Conservation (phyloP, 2,888 invertebrate species). For the Taphrorychus bicolor region DNA sequence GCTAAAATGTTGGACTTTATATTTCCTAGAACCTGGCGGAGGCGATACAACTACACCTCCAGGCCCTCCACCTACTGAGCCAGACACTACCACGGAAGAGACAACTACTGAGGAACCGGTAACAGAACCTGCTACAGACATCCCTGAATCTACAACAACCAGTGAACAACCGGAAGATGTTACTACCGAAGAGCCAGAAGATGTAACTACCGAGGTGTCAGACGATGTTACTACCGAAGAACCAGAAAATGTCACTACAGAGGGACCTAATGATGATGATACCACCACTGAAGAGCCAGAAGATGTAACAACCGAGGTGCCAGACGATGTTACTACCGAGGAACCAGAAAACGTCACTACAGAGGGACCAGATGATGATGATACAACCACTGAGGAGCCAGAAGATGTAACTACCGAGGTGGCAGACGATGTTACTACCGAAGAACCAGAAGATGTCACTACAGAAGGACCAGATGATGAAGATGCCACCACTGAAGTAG, state of each 20-base stretch:
- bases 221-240: constrained; percentile 2
- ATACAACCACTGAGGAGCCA: too few species aligned
- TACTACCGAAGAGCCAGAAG: too few species aligned
- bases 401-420: not conserved
- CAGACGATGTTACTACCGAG: not conserved
- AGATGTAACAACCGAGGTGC: too few species aligned
- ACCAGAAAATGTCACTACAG: not conserved
- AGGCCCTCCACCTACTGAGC: not conserved
- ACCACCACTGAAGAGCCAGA: not conserved
- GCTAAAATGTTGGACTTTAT: too few species aligned
- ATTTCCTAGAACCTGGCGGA: not conserved
- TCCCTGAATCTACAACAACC: not conserved
- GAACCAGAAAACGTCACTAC: not conserved
- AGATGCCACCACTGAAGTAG: not conserved
- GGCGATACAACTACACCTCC: constrained; percentile 9
- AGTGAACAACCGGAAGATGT: not conserved
- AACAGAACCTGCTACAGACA: not conserved
- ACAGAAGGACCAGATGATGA: not conserved
- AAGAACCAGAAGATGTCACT: not conserved
- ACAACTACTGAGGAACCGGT: not conserved
- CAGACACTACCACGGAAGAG: not conserved
- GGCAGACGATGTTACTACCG: constrained; percentile 1
- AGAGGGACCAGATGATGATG: not conserved
- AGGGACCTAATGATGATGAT: not conserved
- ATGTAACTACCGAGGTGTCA: not conserved